Base-by-base conservation (phyloP, 2,113 vertebrate genomes). In the Acrocephalus kingi region DNA sequence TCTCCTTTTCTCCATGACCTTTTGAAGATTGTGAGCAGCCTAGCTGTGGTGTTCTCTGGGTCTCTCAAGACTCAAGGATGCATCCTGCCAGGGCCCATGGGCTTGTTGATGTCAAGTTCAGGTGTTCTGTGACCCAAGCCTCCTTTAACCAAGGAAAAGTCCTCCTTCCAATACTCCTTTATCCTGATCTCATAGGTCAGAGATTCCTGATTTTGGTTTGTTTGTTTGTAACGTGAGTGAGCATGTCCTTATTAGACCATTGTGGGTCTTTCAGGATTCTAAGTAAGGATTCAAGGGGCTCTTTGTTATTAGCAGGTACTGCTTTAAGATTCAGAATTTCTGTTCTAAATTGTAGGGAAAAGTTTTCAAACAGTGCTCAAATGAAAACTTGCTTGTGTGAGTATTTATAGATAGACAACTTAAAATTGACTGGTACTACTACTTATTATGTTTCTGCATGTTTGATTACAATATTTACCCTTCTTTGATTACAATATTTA, bases 21-120 rank as follows among this genome's bases (percentile, higher is more conserved):
- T 62, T 78, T 23, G 54, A 39, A 54, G 48, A 78, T 18, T 3
- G 1, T 62, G 23, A 78, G 15, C n/a, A 87, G 39, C 28, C 23
- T 54, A 62, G 28, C 23, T 54, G 4, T 28, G 33, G n/a, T 54
- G 19, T 20, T 6, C 0, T 0, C 19, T 2, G 10, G 48, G 55
- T 78, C 23, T 69, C 64, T 24, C n/a, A n/a, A n/a, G 28, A 39
- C 39, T 54, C 33, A 2, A 19, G 33, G 39, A 45, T 61, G 27
- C 33, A 24, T 28, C 10, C 23, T 33, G 48, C 6, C 55, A 33
- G 11, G 15, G 15, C 5, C 39, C 15, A 8, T 23, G 33, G 33
- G 15, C 27, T 28, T 48, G 15, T 46, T 23, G 73, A 27, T 54
- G 15, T 46, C 33, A n/a, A 11, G 33, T 46, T 54, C 62, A 19